Conservation (phyloP, 2,888 invertebrate species). For the Cephonodes hylas region DNA sequence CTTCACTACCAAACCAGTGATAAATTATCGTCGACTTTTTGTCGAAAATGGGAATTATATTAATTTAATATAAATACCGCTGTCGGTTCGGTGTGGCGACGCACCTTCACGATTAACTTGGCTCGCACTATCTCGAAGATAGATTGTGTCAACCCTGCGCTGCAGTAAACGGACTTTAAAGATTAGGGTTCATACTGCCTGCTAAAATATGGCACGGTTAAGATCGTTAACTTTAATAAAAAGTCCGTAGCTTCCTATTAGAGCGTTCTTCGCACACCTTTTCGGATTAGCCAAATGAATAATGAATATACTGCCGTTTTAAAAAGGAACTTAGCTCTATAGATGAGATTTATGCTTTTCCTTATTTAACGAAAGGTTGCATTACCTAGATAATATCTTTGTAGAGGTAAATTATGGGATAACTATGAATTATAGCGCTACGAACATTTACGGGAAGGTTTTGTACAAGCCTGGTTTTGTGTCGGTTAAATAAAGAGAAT, state of each 20-base stretch:
- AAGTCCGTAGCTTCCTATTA: neutral
- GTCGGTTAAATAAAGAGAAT: neutral
- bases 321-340: neutral
- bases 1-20: constrained; percentile 8
- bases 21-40: neutral
- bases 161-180: neutral
- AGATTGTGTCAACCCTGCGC: neutral
- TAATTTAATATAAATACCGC: neutral
- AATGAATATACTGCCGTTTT: neutral
- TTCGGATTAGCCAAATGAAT: neutral
- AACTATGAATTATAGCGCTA: neutral
- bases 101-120: neutral
- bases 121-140: neutral
- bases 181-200: neutral
- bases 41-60: neutral
- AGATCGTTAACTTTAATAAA: neutral
- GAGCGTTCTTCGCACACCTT: neutral
- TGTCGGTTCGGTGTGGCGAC: neutral
- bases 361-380: neutral
- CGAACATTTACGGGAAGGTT: neutral
- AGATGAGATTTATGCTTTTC: neutral
- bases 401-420: neutral
- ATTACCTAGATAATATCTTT: neutral
- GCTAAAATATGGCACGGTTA: neutral
- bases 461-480: neutral